A percentile compares a stretch with the other conserved stretches of the same genome.
Evolutionary conservation across 2,888 invertebrate genomes (phyloP).

Genomic region (Eilema sororculum): DNA sequence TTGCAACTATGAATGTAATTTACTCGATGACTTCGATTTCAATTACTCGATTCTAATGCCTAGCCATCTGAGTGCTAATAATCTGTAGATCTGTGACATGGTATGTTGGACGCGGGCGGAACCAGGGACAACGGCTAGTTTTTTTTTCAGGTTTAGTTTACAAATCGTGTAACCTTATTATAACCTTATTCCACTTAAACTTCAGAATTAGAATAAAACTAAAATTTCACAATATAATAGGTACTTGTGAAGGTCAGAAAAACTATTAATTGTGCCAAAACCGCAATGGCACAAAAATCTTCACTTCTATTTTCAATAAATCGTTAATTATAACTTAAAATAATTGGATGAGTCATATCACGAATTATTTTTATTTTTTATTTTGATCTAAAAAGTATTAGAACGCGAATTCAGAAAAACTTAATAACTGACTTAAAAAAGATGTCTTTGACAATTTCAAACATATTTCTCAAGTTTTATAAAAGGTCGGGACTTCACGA

Average conservation of each 20-base stretch:
- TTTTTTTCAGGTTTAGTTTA: not conserved
- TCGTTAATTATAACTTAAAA: not conserved
- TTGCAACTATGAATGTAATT: too few species aligned
- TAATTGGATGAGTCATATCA: not conserved
- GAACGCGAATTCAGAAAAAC: too few species aligned
- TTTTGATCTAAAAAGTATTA: too few species aligned
- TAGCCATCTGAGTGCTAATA: too few species aligned
- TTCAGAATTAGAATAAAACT: not conserved
- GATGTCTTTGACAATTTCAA: not conserved
- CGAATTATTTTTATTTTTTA: too few species aligned
- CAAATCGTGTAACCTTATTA: too few species aligned
- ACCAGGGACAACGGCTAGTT: not conserved
- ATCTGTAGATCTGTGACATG: too few species aligned
- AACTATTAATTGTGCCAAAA: not conserved
- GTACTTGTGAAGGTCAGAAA: not conserved
- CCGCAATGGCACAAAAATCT: not conserved
- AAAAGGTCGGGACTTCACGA: too few species aligned
- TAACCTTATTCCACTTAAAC: slow-evolving; percentile 4
- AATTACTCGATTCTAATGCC: too few species aligned
- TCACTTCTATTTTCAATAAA: not conserved
- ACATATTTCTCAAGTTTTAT: not conserved
- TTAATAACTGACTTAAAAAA: too few species aligned
- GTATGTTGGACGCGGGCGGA: too few species aligned
- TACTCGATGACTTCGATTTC: too few species aligned
- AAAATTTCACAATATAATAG: slow-evolving; percentile 7